phyloP scores from a whole-genome alignment of 2,888 invertebrate species.

The Drosophila austrosaltans region DNA sequence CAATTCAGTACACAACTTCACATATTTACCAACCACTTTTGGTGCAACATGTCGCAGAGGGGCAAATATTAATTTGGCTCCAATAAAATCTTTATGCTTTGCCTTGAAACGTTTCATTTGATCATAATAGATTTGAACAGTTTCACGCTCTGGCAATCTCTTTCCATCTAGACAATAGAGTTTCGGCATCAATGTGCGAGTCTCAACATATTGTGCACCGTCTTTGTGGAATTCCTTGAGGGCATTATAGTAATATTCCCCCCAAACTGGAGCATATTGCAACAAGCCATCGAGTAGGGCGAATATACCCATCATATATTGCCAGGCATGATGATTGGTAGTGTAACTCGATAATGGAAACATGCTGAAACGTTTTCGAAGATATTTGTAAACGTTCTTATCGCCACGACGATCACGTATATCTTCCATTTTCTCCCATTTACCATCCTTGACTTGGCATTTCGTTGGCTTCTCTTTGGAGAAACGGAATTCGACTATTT shows the following conservation, averaged over 20 bases:
- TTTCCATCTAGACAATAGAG: conserved; percentile 88
- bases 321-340: conserved; percentile 86
- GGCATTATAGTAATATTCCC: conserved; percentile 87
- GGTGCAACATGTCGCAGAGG: conserved; percentile 84
- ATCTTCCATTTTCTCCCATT: conserved; percentile 66
- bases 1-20: conserved; percentile 76
- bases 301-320: conserved; percentile 85
- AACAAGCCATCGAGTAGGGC: conserved; percentile 84
- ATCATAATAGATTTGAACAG: conserved; percentile 85
- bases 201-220: conserved; percentile 88
- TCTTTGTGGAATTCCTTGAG: conserved; percentile 87
- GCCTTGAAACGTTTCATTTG: conserved; percentile 85
- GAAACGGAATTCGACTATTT: conserved; percentile 54
- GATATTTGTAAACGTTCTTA: conserved; percentile 84
- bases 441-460: conserved; percentile 27
- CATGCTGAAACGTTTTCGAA: conserved; percentile 85
- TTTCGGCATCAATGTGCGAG: conserved; percentile 86
- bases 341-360: conserved; percentile 84
- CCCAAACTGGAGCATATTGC: conserved; percentile 87
- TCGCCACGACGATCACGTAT: conserved; percentile 63
- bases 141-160: conserved; percentile 84
- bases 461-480: conserved; percentile 52
- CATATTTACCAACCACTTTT: conserved; percentile 83
- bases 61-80: conserved; percentile 88
- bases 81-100: conserved; percentile 87